Percentiles rank a stretch among this genome's conserved stretches.
Conservation (phyloP, 2,797 vertebrate species). For the Malacoctenus gilli region DNA sequence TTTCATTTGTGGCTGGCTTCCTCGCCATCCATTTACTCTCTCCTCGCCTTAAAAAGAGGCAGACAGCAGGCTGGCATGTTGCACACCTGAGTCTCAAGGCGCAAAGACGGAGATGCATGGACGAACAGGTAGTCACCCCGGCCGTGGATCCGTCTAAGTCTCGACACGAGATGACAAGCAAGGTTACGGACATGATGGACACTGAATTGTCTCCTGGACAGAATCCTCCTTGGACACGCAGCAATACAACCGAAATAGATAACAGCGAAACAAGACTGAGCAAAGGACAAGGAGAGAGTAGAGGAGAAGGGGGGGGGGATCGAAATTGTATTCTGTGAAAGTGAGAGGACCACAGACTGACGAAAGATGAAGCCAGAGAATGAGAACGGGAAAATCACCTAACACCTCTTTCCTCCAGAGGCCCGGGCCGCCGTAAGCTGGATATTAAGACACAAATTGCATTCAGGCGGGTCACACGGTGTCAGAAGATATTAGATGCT, state of each 20-base stretch:
- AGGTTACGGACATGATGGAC: slow-evolving; percentile 62
- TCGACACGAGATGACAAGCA: slow-evolving; percentile 53
- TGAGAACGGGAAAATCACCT: slow-evolving; percentile 69
- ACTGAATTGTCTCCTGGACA: slow-evolving; percentile 75
- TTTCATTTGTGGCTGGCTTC: slow-evolving; percentile 85
- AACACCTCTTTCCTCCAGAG: slow-evolving; percentile 83
- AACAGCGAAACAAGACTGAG: slow-evolving; percentile 37
- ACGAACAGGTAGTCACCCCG: slow-evolving; percentile 84
- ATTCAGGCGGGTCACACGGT: slow-evolving; percentile 94
- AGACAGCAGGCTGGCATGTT: slow-evolving; percentile 79
- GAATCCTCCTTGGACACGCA: slow-evolving; percentile 71
- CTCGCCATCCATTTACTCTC: slow-evolving; percentile 80
- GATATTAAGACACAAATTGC: slow-evolving; percentile 99
- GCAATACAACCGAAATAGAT: slow-evolving; percentile 34
- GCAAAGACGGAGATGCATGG: slow-evolving; percentile 85
- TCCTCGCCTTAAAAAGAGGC: slow-evolving; percentile 27
- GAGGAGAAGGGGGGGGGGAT: slow-evolving; percentile 10
- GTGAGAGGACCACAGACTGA: slow-evolving; percentile 25
- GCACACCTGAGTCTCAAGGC: slow-evolving; percentile 87
- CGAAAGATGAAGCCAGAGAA: slow-evolving; percentile 33
- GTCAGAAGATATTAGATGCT: slow-evolving; percentile 98
- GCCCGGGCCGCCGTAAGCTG: slow-evolving; percentile 90
- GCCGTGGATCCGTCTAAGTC: slow-evolving; percentile 34
- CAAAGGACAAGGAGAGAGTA: slow-evolving; percentile 34
- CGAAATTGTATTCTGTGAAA: slow-evolving; percentile 28